Conservation (phyloP, 2,888 invertebrate species). For the Drosophila suboccidentalis region DNA sequence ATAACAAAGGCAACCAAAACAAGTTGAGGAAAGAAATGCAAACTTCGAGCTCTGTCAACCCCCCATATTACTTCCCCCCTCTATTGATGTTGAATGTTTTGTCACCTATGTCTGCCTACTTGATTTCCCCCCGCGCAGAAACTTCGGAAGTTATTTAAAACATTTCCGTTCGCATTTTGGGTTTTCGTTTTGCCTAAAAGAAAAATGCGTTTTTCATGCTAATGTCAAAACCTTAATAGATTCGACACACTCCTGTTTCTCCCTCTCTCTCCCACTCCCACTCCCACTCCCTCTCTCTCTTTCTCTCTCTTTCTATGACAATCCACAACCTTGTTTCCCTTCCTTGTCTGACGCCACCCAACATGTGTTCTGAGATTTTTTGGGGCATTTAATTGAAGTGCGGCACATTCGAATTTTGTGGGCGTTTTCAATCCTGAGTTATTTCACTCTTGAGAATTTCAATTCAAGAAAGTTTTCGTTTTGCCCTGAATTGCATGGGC, state of each 20-base stretch:
- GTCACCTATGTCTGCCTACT: slow-evolving; percentile 56
- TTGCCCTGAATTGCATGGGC: slow-evolving; percentile 46
- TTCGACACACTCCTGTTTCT: slow-evolving; percentile 33
- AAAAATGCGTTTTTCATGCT: slow-evolving; percentile 81
- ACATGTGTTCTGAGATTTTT: slow-evolving; percentile 71
- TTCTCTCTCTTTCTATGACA: background rate
- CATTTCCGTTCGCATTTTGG: slow-evolving; percentile 53
- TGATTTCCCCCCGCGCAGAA: slow-evolving; percentile 9
- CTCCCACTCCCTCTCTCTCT: too few relatives aligned
- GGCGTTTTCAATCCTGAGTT: slow-evolving; percentile 59
- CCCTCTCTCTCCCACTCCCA: too few relatives aligned
- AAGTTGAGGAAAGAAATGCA: slow-evolving; percentile 30
- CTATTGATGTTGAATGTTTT: slow-evolving; percentile 36
- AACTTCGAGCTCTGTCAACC: slow-evolving; percentile 24
- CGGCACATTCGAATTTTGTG: slow-evolving; percentile 57
- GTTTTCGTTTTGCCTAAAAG: slow-evolving; percentile 58
- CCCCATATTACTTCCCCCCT: background rate
- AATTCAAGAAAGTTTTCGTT: slow-evolving; percentile 47
- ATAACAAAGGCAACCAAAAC: slow-evolving; percentile 38
- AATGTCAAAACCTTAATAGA: slow-evolving; percentile 79
- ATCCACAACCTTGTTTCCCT: slow-evolving; percentile 1
- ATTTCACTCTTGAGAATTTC: slow-evolving; percentile 72
- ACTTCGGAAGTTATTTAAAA: slow-evolving; percentile 67
- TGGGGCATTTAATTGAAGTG: slow-evolving; percentile 70
- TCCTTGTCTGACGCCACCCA: slow-evolving; percentile 16